These are phyloP conservation scores for Lithosia quadra DNA, from an alignment of 2,888 invertebrate species.

Conservation along the genomic window DNA sequence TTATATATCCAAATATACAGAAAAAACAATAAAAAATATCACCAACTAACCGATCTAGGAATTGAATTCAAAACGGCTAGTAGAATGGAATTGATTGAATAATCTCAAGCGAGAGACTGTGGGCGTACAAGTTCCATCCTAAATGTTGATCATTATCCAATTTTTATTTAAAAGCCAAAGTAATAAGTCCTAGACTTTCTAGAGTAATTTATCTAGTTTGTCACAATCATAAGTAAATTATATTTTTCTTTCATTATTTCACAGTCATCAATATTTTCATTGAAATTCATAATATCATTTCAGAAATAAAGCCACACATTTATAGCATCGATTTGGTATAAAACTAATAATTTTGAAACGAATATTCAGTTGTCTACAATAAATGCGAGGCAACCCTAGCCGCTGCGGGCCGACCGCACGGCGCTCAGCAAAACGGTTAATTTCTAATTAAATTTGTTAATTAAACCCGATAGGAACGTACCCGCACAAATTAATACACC, in stretches of 20 bases:
- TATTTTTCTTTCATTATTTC: too few species aligned
- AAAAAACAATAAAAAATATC: too few species aligned
- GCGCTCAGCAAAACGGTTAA: constrained; percentile 82
- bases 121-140: neutral
- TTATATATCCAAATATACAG: too few species aligned
- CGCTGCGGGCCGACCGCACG: constrained; percentile 54
- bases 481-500: constrained; percentile 76
- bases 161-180: too few species aligned
- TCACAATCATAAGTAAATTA: too few species aligned
- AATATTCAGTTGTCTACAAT: neutral
- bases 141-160: neutral
- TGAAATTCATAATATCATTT: too few species aligned
- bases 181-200: too few species aligned
- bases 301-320: neutral
- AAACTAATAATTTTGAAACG: neutral
- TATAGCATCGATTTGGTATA: neutral
- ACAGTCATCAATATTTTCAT: too few species aligned
- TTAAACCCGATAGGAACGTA: constrained; percentile 80
- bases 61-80: too few species aligned
- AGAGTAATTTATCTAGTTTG: too few species aligned
- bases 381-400: constrained; percentile 59
- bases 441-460: constrained; percentile 88
- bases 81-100: too few species aligned
- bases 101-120: neutral
- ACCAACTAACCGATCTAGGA: too few species aligned